These are phyloP conservation scores for Mythimna loreyi DNA, from an alignment of 2,888 invertebrate genomes.

Conservation along the genomic window DNA sequence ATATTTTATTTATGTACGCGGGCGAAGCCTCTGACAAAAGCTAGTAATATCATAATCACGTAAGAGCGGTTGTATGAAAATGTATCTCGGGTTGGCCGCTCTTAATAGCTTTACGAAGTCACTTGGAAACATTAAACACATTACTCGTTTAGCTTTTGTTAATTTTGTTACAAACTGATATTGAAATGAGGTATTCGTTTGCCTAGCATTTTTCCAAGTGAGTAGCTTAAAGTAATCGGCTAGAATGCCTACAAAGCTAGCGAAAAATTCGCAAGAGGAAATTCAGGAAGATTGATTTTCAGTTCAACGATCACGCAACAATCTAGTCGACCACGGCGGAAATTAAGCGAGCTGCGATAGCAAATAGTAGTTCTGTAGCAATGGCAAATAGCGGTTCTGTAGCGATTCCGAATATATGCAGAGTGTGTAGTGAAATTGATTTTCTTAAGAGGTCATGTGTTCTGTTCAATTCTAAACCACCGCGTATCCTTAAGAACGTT, in stretches of 20 bases:
- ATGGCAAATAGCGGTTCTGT: slow-evolving; percentile 23
- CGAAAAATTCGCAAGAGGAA: slow-evolving; percentile 19
- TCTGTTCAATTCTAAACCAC: no score
- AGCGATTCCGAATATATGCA: slow-evolving; percentile 13
- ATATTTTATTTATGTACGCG: no score
- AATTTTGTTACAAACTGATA: background rate
- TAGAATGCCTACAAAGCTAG: background rate
- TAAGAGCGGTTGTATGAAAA: no score
- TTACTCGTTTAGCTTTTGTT: background rate
- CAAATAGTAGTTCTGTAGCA: slow-evolving; percentile 28
- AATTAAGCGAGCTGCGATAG: slow-evolving; percentile 40
- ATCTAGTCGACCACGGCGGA: slow-evolving; percentile 34
- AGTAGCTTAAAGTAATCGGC: background rate
- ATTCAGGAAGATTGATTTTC: slow-evolving; percentile 28
- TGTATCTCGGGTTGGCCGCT: no score
- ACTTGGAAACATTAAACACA: no score
- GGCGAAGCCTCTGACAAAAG: no score
- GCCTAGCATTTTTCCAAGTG: background rate
- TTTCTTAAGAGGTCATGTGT: background rate
- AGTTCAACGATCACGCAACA: slow-evolving; percentile 30
- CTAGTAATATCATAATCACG: no score
- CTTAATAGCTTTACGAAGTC: no score
- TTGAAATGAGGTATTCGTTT: background rate
- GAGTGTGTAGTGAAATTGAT: slow-evolving; percentile 8
- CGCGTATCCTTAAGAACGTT: no score